A percentile compares a stretch with the other conserved stretches of the same genome.
Conservation (phyloP, 2,888 invertebrate genomes). For the Serrognathus titanus region DNA sequence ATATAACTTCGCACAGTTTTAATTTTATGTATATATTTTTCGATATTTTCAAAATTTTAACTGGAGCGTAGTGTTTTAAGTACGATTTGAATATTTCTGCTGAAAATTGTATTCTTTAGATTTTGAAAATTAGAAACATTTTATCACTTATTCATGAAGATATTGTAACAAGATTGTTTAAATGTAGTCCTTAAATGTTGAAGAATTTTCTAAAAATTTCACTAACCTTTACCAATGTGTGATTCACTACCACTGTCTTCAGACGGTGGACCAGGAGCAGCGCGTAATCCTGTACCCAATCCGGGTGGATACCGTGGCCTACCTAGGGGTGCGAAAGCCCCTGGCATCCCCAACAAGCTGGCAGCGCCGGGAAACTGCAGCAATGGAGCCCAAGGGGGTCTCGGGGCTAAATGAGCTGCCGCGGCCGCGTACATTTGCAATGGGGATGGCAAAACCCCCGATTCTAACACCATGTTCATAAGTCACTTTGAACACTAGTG, state of each 20-base stretch:
- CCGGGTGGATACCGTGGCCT: constrained; percentile 43
- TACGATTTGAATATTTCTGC: no score
- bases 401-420: constrained; percentile 62
- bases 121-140: no score
- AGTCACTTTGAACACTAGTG: not conserved
- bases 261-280: constrained; percentile 47
- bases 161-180: no score
- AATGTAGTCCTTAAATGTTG: no score
- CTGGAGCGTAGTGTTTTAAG: no score
- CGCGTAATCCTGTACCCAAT: constrained; percentile 40
- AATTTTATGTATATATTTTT: no score
- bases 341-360: constrained; percentile 49
- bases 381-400: constrained; percentile 53
- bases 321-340: constrained; percentile 47
- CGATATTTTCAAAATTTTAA: no score
- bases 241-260: constrained; percentile 51
- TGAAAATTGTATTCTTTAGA: no score
- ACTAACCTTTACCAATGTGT: constrained; percentile 48
- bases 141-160: no score
- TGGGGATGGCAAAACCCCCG: constrained; percentile 64
- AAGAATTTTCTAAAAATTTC: not conserved
- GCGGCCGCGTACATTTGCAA: constrained; percentile 69
- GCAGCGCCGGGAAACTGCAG: constrained; percentile 51
- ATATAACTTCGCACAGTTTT: no score
- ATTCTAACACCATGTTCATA: constrained; percentile 61